Evolutionary conservation across 2,113 vertebrate genomes (phyloP).

Genomic region (Phylloscopus trochiloides): DNA sequence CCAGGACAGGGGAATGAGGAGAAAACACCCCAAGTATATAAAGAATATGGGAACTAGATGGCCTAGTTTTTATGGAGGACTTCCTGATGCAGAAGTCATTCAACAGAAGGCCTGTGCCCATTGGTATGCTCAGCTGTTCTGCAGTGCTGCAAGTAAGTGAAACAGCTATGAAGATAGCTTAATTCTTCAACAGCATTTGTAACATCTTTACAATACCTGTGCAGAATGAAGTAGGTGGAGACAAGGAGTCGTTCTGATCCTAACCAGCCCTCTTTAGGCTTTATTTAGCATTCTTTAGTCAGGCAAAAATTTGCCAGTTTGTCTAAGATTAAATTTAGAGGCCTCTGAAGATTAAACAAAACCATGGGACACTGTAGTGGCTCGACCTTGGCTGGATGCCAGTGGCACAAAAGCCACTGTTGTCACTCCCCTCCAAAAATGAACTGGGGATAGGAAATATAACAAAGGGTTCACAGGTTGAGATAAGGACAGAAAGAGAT

Average conservation of each 20-base stretch:
- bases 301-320: neutral
- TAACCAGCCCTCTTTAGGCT: neutral
- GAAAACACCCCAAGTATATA: accelerated
- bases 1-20: neutral
- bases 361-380: neutral
- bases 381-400: neutral
- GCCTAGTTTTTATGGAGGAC: neutral
- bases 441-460: neutral
- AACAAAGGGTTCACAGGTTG: neutral
- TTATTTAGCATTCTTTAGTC: conserved; percentile 5
- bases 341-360: conserved; percentile 20
- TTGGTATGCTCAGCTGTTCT: neutral
- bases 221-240: neutral
- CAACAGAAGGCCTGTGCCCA: accelerated
- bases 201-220: neutral
- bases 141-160: neutral
- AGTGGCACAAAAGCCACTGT: neutral
- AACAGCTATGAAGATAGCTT: neutral
- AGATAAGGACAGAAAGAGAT: neutral
- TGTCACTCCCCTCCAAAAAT: neutral
- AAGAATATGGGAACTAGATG: neutral
- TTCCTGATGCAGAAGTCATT: neutral
- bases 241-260: neutral
- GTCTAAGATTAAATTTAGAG: conserved; percentile 2
- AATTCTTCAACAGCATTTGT: neutral